These are phyloP conservation scores for Ptyas mucosa DNA, from an alignment of 2,113 vertebrate species.

Conservation along the genomic window DNA sequence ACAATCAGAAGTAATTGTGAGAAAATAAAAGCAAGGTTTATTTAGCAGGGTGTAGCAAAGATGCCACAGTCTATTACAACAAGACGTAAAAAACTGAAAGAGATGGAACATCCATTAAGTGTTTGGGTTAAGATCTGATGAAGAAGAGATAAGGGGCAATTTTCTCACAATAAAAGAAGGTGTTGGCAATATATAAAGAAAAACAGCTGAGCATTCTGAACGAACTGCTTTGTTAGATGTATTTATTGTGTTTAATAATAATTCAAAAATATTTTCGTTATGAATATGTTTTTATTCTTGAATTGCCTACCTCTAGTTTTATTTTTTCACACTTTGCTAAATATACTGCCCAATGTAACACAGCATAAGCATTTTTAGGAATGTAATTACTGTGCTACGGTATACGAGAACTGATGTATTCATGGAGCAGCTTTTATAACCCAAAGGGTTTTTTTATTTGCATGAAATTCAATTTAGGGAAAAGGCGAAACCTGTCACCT, in stretches of 20 bases:
- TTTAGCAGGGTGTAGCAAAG: not conserved
- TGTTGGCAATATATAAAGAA: not conserved
- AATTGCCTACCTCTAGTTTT: not conserved
- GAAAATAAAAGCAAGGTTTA: not conserved
- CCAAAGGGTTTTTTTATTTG: not conserved
- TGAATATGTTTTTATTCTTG: not conserved
- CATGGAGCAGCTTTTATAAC: not conserved
- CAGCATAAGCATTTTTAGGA: not conserved
- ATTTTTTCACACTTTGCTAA: not conserved
- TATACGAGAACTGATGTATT: not conserved
- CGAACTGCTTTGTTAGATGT: not conserved
- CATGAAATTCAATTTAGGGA: not conserved
- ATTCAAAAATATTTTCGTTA: not conserved
- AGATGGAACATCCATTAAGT: not conserved
- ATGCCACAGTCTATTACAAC: not conserved
- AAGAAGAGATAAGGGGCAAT: not conserved
- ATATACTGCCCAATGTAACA: not conserved
- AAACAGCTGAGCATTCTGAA: not conserved
- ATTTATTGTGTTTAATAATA: not conserved
- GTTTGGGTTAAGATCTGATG: not conserved
- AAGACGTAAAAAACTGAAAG: not conserved
- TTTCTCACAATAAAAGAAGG: not conserved
- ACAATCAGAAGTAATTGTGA: not conserved
- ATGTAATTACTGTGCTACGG: not conserved
- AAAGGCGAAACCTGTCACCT: not conserved